phyloP scores from a whole-genome alignment of 2,113 vertebrate species.

The Platanista minor region DNA sequence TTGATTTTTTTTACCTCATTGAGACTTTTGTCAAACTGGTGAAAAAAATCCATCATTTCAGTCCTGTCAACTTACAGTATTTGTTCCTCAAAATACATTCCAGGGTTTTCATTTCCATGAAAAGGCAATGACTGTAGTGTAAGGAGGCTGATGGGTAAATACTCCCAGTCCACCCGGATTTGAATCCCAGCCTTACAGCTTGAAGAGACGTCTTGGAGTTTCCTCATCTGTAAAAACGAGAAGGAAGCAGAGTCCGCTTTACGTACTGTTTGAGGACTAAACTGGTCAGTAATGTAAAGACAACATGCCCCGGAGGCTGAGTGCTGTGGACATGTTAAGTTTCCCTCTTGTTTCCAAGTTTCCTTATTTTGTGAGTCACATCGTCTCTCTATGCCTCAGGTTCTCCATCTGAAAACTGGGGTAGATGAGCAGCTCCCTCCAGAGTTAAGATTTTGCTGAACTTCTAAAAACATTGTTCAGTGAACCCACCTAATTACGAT shows the following conservation, averaged over 20 bases:
- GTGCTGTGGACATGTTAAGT: neutral
- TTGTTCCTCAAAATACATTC: neutral
- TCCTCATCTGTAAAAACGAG: neutral
- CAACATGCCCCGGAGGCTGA: accelerated
- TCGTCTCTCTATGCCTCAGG: too few relatives aligned
- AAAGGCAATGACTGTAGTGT: accelerated
- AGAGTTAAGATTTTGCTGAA: neutral
- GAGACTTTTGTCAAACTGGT: neutral
- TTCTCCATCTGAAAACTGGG: neutral
- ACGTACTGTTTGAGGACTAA: accelerated
- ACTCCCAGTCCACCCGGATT: accelerated
- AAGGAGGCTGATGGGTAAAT: neutral
- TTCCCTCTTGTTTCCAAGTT: neutral
- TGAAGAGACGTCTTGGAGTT: neutral
- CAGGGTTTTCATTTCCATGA: neutral
- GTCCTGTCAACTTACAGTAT: neutral
- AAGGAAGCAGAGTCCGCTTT: accelerated
- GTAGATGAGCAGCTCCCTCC: neutral
- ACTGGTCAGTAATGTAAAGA: accelerated
- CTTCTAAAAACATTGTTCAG: neutral
- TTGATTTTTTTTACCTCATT: neutral
- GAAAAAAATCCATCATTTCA: neutral
- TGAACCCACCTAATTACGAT: neutral
- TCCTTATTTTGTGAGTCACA: neutral
- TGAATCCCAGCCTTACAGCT: accelerated